phyloP scores from a whole-genome alignment of 2,113 vertebrate species.

The Galbula dea region DNA sequence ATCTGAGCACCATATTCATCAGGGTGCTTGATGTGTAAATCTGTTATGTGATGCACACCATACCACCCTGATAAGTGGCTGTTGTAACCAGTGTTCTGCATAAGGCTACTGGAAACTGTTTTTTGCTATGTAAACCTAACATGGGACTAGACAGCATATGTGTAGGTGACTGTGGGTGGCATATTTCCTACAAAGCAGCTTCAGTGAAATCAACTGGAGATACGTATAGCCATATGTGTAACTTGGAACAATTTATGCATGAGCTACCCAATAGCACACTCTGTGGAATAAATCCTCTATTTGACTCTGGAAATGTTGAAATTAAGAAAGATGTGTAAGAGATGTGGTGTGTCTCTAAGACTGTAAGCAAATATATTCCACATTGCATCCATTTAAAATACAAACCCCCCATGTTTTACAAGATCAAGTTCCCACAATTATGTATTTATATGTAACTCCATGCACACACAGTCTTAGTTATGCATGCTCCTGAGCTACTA shows the following conservation, averaged over 20 bases:
- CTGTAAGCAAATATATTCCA: neutral
- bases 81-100: neutral
- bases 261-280: neutral
- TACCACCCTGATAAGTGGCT: neutral
- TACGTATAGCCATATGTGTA: neutral
- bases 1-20: neutral
- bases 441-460: neutral
- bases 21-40: neutral
- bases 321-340: neutral
- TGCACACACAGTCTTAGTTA: neutral
- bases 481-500: neutral
- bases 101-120: neutral
- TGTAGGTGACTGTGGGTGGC: neutral
- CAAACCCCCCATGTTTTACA: neutral
- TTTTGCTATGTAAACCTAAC: neutral
- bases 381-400: neutral
- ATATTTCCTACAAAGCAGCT: neutral
- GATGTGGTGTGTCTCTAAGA: neutral
- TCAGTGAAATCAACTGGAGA: conserved; percentile 11
- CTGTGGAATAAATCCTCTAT: conserved; percentile 27
- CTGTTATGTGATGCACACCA: neutral
- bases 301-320: neutral
- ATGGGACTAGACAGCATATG: neutral
- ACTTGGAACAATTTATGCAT: neutral
- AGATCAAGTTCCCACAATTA: neutral